Conservation (phyloP, 92 coral and sea anemone species). For the Metridium senile region DNA sequence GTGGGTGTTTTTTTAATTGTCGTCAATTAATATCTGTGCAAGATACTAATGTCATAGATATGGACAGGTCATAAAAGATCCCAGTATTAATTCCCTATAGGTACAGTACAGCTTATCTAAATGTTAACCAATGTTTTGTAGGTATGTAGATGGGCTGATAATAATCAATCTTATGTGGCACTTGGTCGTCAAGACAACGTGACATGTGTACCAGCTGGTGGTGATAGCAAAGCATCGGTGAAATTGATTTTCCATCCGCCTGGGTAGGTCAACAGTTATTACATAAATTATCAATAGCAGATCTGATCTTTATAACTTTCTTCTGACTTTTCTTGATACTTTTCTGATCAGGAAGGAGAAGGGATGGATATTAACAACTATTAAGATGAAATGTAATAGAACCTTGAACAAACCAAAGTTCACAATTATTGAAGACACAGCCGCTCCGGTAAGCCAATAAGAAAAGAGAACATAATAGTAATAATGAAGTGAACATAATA, state of each 20-base stretch:
- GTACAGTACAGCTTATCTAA: not conserved
- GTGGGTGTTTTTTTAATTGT: too few relatives aligned
- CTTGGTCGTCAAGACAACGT: conserved; percentile 3
- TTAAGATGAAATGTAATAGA: not conserved
- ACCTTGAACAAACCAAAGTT: not conserved
- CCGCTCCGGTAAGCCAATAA: not conserved
- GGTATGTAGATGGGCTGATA: not conserved
- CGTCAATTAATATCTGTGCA: too few relatives aligned
- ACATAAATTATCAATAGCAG: not conserved
- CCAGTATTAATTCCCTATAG: too few relatives aligned
- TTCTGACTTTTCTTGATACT: not conserved
- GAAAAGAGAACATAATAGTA: not conserved
- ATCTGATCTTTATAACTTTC: not conserved
- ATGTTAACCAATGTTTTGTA: not conserved
- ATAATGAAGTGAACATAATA: too few relatives aligned
- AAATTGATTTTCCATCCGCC: not conserved
- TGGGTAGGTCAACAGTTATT: not conserved
- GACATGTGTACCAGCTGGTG: not conserved
- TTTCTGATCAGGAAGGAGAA: not conserved
- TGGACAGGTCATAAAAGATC: too few relatives aligned
- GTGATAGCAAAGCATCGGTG: not conserved
- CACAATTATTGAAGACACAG: not conserved
- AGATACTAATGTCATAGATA: too few relatives aligned
- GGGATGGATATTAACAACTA: not conserved
- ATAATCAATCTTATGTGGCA: not conserved